phyloP scores from a whole-genome alignment of 1,140 invertebrate genomes.

The Gryon sp. region DNA sequence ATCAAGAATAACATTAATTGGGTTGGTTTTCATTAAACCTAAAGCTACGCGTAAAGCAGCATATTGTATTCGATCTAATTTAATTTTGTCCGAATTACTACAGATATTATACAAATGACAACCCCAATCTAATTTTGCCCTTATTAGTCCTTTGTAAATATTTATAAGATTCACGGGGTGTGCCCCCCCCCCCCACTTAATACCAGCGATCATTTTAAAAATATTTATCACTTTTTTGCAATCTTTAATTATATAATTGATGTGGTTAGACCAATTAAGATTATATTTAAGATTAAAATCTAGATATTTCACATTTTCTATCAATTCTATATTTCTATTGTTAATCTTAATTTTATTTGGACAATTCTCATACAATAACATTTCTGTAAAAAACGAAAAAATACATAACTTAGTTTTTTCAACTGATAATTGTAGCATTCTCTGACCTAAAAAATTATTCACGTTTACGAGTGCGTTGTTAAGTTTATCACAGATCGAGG shows the following conservation, averaged over 20 bases:
- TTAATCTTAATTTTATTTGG: not conserved
- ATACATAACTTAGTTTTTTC: not conserved
- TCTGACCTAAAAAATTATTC: not conserved
- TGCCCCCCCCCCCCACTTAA: not conserved
- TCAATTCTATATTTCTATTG: not conserved
- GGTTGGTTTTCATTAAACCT: too few species aligned
- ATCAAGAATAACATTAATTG: too few species aligned
- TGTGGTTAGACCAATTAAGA: conserved; percentile 3
- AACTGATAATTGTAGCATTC: not conserved
- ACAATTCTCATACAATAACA: not conserved
- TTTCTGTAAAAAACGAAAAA: too few species aligned
- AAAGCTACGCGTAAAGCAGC: too few species aligned
- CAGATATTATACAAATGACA: too few species aligned
- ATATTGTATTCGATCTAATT: too few species aligned
- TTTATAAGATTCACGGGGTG: too few species aligned
- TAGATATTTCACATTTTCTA: conserved; percentile 1
- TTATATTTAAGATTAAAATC: conserved; percentile 2
- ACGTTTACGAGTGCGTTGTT: not conserved
- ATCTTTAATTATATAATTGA: not conserved
- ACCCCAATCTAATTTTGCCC: too few species aligned
- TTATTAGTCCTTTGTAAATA: too few species aligned
- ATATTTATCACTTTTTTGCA: not conserved
- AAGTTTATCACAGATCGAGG: too few species aligned
- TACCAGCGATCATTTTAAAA: not conserved
- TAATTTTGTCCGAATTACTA: too few species aligned